Percentiles rank a stretch among this genome's conserved stretches.
Conservation (phyloP, 2,113 vertebrate species). For the Siniperca knerii region DNA sequence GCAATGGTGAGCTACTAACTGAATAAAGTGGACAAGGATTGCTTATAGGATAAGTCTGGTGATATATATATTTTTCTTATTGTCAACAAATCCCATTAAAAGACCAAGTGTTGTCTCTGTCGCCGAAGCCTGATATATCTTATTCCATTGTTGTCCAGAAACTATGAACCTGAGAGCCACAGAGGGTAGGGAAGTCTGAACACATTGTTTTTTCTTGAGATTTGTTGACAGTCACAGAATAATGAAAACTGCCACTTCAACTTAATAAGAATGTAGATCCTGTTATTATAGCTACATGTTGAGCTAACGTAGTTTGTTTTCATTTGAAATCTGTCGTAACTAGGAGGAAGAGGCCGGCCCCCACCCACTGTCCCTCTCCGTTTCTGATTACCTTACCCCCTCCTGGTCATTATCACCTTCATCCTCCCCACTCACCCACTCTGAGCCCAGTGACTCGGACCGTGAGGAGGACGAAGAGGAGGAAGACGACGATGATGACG, state of each 20-base stretch:
- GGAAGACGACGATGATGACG: slow-evolving; percentile 82
- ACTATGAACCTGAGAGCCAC: too few species aligned
- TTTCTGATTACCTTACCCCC: slow-evolving; percentile 86
- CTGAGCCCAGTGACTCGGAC: slow-evolving; percentile 85
- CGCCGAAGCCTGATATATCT: background rate
- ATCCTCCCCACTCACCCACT: slow-evolving; percentile 85
- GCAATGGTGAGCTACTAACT: slow-evolving; percentile 75
- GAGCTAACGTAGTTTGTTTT: background rate
- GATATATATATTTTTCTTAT: background rate
- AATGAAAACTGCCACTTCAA: background rate
- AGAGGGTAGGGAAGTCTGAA: background rate
- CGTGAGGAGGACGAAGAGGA: slow-evolving; percentile 86
- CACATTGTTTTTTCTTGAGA: background rate
- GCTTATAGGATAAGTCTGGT: background rate
- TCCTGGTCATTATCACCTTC: slow-evolving; percentile 87
- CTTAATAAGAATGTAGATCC: background rate
- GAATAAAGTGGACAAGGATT: background rate
- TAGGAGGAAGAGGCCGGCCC: slow-evolving; percentile 84
- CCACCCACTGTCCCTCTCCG: slow-evolving; percentile 82
- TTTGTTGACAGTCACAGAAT: background rate
- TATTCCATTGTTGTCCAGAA: background rate
- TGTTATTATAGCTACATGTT: background rate
- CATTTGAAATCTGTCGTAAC: slow-evolving; percentile 8
- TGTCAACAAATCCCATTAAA: background rate
- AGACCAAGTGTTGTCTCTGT: background rate